These are phyloP conservation scores for Burhinus bistriatus DNA, from an alignment of 2,113 vertebrate genomes.

Conservation along the genomic window DNA sequence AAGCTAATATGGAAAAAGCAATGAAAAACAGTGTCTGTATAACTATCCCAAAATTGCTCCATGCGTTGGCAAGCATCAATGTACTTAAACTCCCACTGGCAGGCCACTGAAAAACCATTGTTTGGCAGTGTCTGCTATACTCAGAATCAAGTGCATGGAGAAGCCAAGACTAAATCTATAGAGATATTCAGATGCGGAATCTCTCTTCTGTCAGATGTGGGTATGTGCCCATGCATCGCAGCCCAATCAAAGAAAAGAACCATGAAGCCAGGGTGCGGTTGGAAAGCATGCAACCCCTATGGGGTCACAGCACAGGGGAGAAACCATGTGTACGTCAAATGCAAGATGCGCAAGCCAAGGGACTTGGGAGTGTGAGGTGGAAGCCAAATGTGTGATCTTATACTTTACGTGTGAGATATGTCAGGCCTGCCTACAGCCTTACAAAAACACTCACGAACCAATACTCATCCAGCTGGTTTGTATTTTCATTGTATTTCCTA, in stretches of 20 bases:
- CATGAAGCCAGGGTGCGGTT: neutral
- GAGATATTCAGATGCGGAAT: neutral
- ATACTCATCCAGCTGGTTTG: neutral
- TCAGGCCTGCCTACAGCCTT: neutral
- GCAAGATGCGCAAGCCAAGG: neutral
- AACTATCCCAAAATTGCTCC: neutral
- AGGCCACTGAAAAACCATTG: neutral
- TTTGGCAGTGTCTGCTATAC: neutral
- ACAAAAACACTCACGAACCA: neutral
- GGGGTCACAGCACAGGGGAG: neutral
- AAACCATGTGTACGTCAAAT: neutral
- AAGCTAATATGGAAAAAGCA: neutral
- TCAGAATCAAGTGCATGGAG: neutral
- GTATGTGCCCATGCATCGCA: neutral
- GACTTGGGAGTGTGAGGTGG: neutral
- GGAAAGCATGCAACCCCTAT: neutral
- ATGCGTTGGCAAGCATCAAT: neutral
- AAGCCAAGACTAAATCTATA: neutral
- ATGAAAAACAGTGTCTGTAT: neutral
- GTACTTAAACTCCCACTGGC: neutral
- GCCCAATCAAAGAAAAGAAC: neutral
- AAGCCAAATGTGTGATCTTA: conserved; percentile 1
- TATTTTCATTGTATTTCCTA: conserved; percentile 12
- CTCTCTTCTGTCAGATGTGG: neutral
- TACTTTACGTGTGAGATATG: neutral